These are phyloP conservation scores for Athripsodes cinereus DNA, from an alignment of 2,888 invertebrate species.

Conservation along the genomic window DNA sequence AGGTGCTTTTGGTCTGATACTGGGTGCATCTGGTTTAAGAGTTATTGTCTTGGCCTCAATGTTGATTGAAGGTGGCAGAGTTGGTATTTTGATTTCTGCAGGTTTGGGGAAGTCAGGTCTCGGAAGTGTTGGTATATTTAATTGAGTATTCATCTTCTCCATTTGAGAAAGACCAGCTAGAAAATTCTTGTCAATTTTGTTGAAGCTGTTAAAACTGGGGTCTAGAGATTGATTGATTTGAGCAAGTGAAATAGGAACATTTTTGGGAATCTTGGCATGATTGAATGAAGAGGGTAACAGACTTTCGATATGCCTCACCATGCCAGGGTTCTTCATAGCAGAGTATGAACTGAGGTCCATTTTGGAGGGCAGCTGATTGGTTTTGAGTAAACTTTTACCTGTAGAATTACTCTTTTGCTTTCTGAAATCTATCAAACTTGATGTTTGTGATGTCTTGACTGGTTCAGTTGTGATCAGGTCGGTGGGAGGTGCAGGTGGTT, in stretches of 20 bases:
- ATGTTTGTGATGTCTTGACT: slow-evolving; percentile 35
- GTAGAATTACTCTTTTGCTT: slow-evolving; percentile 34
- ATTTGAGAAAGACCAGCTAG: slow-evolving; percentile 18
- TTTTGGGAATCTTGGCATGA: slow-evolving; percentile 36
- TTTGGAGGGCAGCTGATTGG: slow-evolving; percentile 33
- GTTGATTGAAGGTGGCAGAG: slow-evolving; percentile 15
- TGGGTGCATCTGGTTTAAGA: slow-evolving; percentile 29
- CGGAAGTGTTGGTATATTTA: slow-evolving; percentile 33
- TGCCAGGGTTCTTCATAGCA: not conserved
- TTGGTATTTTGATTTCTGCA: slow-evolving; percentile 8
- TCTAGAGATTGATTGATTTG: slow-evolving; percentile 33
- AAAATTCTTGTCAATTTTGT: slow-evolving; percentile 21
- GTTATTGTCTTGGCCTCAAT: slow-evolving; percentile 16
- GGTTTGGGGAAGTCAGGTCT: slow-evolving; percentile 28
- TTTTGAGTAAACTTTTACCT: slow-evolving; percentile 44
- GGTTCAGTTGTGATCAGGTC: slow-evolving; percentile 31
- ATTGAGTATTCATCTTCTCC: slow-evolving; percentile 19
- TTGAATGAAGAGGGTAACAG: slow-evolving; percentile 28
- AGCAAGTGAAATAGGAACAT: slow-evolving; percentile 36
- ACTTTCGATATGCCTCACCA: slow-evolving; percentile 10
- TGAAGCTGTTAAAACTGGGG: slow-evolving; percentile 29
- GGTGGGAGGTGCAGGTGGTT: slow-evolving; percentile 14
- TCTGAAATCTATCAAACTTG: slow-evolving; percentile 44
- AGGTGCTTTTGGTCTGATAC: slow-evolving; percentile 37
- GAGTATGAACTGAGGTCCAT: slow-evolving; percentile 3